Evolutionary conservation across 2,113 vertebrate genomes (phyloP), one percentile per base, ranked within the genome.

Genomic region (Oceanites oceanicus): DNA sequence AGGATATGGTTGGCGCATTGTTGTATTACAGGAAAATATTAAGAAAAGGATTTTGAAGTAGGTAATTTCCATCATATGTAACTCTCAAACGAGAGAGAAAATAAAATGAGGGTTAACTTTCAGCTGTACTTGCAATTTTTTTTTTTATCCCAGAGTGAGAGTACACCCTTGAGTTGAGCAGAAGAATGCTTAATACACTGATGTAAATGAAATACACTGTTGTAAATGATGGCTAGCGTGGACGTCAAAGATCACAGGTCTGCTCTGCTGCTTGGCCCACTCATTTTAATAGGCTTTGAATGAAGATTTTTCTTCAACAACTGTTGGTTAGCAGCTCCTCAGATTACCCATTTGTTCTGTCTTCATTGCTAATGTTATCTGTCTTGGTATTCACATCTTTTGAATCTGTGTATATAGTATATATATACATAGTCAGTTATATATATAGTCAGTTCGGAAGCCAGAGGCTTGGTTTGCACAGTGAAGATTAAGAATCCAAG

Each of bases 21-120:
- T 81, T 87, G 40, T 85, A 42, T 70, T 95, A 85, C 96, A 92
- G 95, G 95, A 96, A 94, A 95, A 75, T 85, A 95, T 85, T 95
- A 96, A 92, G 72, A 84, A 45, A 75, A 73, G 3, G 29, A 16
- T 82, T 88, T 79, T 95, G 25, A 90, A 97, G 89, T 95, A 92
- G 95, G 94, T 94, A 14, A 22, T 87, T 97, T 96, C 91, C 86
- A 82, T 59, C 0, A 0, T 2, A 2, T 42, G 40, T 23, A 66
- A 58, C 50, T 75, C 30, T 78, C 29, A 30, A 5, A 23, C 1
- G 20, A 38, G 21, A 53, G n/a, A 56, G 68, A 74, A 81, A 63
- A 45, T n/a, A 62, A 94, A 94, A 75, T 42, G 38, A 81, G 27
- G 16, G 40, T 44, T 92, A 30, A 53, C 26, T 30, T 92, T 71